phyloP scores from a whole-genome alignment of 2,113 vertebrate genomes.

The Hippocampus abdominalis region DNA sequence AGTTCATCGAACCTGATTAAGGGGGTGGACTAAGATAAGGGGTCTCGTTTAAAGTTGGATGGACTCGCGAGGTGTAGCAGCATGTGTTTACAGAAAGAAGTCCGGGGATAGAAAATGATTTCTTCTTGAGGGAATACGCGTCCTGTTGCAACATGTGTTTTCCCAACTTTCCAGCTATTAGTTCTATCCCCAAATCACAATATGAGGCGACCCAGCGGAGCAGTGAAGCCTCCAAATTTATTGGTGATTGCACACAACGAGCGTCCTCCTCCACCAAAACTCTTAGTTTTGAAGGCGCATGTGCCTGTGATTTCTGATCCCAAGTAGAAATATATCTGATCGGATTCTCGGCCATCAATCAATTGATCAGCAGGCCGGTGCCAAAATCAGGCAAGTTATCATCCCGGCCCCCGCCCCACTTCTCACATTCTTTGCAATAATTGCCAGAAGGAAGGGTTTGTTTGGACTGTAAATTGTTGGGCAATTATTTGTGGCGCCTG shows the following conservation, averaged over 20 bases:
- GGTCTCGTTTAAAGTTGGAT: background rate
- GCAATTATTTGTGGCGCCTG: constrained; percentile 49
- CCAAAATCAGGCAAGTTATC: background rate
- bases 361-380: constrained; percentile 11
- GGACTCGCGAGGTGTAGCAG: background rate
- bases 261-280: constrained; percentile 39
- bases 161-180: background rate
- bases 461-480: constrained; percentile 13
- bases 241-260: constrained; percentile 32
- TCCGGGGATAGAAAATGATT: constrained; percentile 13
- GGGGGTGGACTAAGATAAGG: background rate
- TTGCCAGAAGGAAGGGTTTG: constrained; percentile 10
- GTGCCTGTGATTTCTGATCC: constrained; percentile 49
- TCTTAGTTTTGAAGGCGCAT: constrained; percentile 17
- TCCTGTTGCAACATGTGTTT: constrained; percentile 29
- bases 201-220: constrained; percentile 43
- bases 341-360: constrained; percentile 37
- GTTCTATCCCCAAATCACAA: constrained; percentile 34
- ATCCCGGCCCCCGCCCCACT: background rate
- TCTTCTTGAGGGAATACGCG: constrained; percentile 18
- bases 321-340: constrained; percentile 22
- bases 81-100: background rate
- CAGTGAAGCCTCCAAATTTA: constrained; percentile 54
- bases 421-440: constrained; percentile 11
- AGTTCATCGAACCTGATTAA: background rate